phyloP scores from a whole-genome alignment of 2,113 vertebrate genomes.

The Proterorhinus semilunaris region DNA sequence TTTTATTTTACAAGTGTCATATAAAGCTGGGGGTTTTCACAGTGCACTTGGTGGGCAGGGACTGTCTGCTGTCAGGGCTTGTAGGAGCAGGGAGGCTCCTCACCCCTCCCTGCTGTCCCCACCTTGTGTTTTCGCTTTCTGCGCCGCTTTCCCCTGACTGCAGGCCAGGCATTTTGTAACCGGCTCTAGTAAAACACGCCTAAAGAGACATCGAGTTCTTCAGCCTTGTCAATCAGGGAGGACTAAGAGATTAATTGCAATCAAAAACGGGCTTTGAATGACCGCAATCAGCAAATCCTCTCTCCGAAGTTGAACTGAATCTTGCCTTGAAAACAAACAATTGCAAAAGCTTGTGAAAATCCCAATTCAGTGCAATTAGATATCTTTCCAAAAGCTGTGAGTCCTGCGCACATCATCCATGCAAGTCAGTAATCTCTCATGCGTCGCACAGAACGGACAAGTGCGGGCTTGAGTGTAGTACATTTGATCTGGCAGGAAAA shows the following conservation, averaged over 20 bases:
- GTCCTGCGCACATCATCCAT: neutral
- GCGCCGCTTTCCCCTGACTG: slow-evolving; percentile 47
- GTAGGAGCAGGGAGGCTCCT: slow-evolving; percentile 51
- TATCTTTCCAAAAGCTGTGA: neutral
- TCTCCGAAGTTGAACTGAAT: too few relatives aligned
- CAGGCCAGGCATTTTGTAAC: slow-evolving; percentile 55
- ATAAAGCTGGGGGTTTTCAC: slow-evolving; percentile 7
- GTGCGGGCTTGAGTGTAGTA: slow-evolving; percentile 42
- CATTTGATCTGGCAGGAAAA: neutral
- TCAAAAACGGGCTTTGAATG: too few relatives aligned
- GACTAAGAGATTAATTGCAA: too few relatives aligned
- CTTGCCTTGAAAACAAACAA: too few relatives aligned
- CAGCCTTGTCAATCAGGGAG: slow-evolving; percentile 21
- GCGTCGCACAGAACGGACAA: neutral
- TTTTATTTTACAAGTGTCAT: neutral
- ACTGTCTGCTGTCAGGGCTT: slow-evolving; percentile 61
- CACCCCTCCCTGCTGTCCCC: slow-evolving; percentile 24
- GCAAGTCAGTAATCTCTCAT: neutral
- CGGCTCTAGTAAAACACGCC: slow-evolving; percentile 37
- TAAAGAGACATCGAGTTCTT: neutral
- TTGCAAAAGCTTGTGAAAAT: too few relatives aligned
- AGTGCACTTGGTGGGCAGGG: slow-evolving; percentile 37
- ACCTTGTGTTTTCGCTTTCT: slow-evolving; percentile 44
- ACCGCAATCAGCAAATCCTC: too few relatives aligned
- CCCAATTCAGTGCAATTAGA: too few relatives aligned